Percentiles rank a stretch among this genome's conserved stretches.
These are phyloP conservation scores for Ranitomeya variabilis DNA, from an alignment of 2,113 vertebrate species.

Conservation along the genomic window DNA sequence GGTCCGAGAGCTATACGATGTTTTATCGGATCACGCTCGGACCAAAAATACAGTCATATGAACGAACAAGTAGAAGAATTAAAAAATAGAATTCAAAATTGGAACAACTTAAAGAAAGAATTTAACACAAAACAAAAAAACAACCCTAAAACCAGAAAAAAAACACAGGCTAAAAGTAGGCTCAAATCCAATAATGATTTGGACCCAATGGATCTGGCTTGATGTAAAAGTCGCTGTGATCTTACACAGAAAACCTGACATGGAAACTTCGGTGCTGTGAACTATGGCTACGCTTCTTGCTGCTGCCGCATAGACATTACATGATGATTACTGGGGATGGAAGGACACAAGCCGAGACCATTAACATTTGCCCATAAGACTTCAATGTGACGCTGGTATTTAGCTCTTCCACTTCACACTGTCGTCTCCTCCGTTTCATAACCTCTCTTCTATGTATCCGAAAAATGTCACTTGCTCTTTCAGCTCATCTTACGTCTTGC, in stretches of 20 bases:
- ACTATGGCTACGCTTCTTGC: background rate
- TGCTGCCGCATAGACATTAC: background rate
- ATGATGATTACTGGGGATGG: conserved; percentile 20
- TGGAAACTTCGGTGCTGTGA: background rate
- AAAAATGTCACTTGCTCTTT: conserved; percentile 13
- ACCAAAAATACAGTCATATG: too few species aligned
- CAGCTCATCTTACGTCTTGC: conserved; percentile 6
- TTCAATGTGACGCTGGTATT: conserved; percentile 28
- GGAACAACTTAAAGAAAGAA: too few species aligned
- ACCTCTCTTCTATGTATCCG: background rate
- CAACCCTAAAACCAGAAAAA: too few species aligned
- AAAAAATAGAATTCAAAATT: too few species aligned
- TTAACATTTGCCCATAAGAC: conserved; percentile 34
- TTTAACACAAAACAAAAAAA: too few species aligned
- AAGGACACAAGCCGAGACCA: conserved; percentile 18
- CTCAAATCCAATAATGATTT: too few species aligned
- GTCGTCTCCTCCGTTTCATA: background rate
- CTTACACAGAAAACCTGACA: background rate
- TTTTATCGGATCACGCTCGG: too few species aligned
- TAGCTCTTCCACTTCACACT: conserved; percentile 11
- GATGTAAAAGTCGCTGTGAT: background rate
- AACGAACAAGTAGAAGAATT: too few species aligned
- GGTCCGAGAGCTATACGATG: too few species aligned
- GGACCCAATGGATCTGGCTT: too few species aligned
- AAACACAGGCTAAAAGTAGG: too few species aligned